Evolutionary conservation across 2,113 vertebrate species (phyloP).

Genomic region (Zapornia atra): DNA sequence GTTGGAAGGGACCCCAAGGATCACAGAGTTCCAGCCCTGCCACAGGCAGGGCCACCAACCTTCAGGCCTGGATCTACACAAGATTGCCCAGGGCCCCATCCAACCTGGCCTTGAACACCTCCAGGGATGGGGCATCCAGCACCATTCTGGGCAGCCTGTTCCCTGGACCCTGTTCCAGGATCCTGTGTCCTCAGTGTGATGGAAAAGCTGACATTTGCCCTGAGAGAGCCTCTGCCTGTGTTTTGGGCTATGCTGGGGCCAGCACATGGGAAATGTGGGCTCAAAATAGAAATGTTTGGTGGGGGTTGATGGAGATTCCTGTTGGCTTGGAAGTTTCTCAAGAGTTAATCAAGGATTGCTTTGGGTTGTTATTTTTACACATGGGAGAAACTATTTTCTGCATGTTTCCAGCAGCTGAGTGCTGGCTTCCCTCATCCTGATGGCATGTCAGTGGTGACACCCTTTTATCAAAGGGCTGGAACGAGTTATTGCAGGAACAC

Average conservation of each 20-base stretch:
- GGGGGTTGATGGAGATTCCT: neutral
- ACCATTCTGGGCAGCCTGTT: too few species aligned
- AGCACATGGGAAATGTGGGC: fast-evolving
- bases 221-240: neutral
- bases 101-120: too few species aligned
- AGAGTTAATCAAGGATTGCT: neutral
- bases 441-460: neutral
- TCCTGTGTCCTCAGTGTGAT: neutral
- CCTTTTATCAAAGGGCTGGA: neutral
- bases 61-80: too few species aligned
- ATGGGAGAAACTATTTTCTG: neutral
- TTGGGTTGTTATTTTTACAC: neutral
- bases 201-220: neutral
- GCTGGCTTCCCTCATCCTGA: neutral
- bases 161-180: too few species aligned
- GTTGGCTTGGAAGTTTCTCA: neutral
- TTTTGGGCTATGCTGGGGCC: neutral
- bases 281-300: neutral
- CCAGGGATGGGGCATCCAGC: too few species aligned
- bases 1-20: too few species aligned
- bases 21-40: too few species aligned
- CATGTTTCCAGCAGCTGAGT: neutral
- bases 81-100: too few species aligned
- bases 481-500: neutral
- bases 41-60: too few species aligned